Conservation (phyloP, 2,113 vertebrate species). For the Apaloderma vittatum region DNA sequence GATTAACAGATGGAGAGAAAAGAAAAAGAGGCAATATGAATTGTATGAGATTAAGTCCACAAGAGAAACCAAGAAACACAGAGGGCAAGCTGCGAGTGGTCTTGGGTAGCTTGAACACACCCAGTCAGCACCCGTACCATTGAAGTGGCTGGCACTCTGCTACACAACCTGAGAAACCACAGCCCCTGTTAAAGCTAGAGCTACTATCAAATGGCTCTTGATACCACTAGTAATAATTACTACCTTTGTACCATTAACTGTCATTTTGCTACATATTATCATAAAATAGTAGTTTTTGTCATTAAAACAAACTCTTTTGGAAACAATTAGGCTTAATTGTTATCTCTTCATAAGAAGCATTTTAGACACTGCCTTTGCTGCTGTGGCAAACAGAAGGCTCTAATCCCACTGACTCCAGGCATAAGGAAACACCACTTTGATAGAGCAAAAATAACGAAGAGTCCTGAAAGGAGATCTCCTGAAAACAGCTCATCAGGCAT, state of each 20-base stretch:
- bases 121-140: neutral
- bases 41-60: neutral
- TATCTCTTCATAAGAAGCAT: too few species aligned
- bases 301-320: neutral
- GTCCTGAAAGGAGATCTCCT: conserved; percentile 59
- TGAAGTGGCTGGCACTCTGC: neutral
- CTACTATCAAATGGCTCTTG: neutral
- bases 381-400: neutral
- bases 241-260: neutral
- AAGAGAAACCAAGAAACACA: neutral
- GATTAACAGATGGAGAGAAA: neutral
- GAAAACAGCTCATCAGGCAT: conserved; percentile 68
- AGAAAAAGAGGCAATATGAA: neutral
- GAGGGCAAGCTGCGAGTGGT: neutral
- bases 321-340: too few species aligned
- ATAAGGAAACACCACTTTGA: neutral
- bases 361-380: neutral
- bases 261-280: neutral
- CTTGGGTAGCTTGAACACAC: neutral
- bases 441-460: neutral
- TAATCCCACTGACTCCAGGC: neutral
- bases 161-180: neutral
- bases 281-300: neutral
- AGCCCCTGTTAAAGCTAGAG: neutral
- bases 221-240: neutral